phyloP scores from a whole-genome alignment of 2,888 invertebrate species.

The Creontiades dilutus region DNA sequence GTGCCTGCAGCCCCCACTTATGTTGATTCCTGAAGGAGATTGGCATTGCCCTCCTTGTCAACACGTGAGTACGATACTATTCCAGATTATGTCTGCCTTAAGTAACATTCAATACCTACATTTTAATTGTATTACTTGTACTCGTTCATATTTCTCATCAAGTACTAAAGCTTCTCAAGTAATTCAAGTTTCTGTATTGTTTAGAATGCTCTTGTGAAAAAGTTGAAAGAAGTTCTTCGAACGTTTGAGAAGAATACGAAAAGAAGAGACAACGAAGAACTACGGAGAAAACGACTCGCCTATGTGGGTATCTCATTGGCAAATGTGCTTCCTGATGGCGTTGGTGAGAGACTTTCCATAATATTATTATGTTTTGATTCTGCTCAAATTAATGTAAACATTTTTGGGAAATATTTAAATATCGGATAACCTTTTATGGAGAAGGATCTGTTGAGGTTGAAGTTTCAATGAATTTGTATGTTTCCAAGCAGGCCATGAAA shows the following conservation, averaged over 20 bases:
- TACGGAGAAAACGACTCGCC: slow-evolving; percentile 85
- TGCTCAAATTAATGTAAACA: too few relatives aligned
- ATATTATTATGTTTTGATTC: too few relatives aligned
- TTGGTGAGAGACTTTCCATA: background rate
- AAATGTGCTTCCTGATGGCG: slow-evolving; percentile 82
- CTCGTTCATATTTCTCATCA: too few relatives aligned
- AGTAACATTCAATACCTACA: too few relatives aligned
- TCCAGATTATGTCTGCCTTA: too few relatives aligned
- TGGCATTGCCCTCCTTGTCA: slow-evolving; percentile 99
- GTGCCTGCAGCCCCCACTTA: slow-evolving; percentile 93
- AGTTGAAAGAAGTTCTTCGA: slow-evolving; percentile 86
- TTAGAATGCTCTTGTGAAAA: slow-evolving; percentile 77
- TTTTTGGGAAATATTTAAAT: too few relatives aligned
- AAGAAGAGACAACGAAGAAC: slow-evolving; percentile 84
- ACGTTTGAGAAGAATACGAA: slow-evolving; percentile 85
- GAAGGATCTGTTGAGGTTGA: too few relatives aligned
- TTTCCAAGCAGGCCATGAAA: too few relatives aligned
- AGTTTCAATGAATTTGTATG: too few relatives aligned
- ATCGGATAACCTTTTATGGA: too few relatives aligned
- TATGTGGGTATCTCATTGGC: slow-evolving; percentile 88
- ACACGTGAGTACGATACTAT: slow-evolving; percentile 84
- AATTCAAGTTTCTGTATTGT: slow-evolving; percentile 11
- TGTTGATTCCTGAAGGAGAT: slow-evolving; percentile 97
- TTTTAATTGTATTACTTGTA: too few relatives aligned
- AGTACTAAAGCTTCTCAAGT: background rate